Evolutionary conservation across 2,797 vertebrate genomes (phyloP).

Genomic region (Oophaga sylvatica): DNA sequence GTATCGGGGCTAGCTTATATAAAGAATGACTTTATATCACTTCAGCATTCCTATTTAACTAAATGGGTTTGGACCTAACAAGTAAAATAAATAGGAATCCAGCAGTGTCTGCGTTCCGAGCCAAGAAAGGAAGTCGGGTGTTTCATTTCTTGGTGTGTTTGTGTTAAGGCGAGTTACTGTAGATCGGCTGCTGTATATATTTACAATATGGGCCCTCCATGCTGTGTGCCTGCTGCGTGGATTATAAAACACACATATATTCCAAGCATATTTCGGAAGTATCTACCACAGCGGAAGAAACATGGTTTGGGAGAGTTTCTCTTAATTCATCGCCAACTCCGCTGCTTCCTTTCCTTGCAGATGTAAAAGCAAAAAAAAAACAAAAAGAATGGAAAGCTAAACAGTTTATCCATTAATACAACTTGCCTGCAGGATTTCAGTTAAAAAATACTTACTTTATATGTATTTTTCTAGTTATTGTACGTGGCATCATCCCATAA

Average conservation of each 20-base stretch:
- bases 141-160: constrained; percentile 54
- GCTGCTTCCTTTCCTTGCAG: not conserved
- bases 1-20: not conserved
- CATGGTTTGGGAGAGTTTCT: constrained; percentile 10
- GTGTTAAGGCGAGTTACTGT: constrained; percentile 18
- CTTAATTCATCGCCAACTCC: constrained; percentile 34
- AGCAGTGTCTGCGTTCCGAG: constrained; percentile 28
- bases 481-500: constrained; percentile 30
- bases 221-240: constrained; percentile 31
- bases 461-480: constrained; percentile 15
- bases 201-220: constrained; percentile 7
- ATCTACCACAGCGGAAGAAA: constrained; percentile 48
- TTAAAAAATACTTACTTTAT: constrained; percentile 11
- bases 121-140: constrained; percentile 49
- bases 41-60: constrained; percentile 1
- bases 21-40: not conserved
- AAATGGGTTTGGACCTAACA: constrained; percentile 22
- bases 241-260: constrained; percentile 54
- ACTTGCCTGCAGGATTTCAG: constrained; percentile 1
- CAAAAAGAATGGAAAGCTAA: not conserved
- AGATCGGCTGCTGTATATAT: constrained; percentile 35
- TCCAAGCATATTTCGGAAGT: constrained; percentile 47
- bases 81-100: constrained; percentile 37
- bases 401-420: constrained; percentile 19
- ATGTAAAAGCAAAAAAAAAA: constrained; percentile 24